Conservation (phyloP, 30 jellyfish, hydroid and myxozoan species). For the Sanderia malayensis region DNA sequence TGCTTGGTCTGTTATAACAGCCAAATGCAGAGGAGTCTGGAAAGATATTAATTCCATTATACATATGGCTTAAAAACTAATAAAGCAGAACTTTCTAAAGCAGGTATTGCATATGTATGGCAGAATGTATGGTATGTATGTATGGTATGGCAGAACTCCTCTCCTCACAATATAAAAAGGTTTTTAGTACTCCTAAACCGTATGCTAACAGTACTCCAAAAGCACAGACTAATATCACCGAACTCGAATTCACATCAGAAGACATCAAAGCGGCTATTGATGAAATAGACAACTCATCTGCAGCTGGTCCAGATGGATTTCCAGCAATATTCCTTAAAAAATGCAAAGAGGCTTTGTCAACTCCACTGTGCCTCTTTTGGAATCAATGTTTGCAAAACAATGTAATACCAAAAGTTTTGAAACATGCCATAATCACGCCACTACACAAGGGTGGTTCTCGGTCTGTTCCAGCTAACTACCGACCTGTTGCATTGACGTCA, state of each 20-base stretch:
- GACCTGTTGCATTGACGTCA: slow-evolving; percentile 34
- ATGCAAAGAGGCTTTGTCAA: slow-evolving; percentile 5
- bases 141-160: neutral
- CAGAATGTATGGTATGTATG: neutral
- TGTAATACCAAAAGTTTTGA: neutral
- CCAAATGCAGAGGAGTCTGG: slow-evolving; percentile 67
- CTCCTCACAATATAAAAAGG: neutral
- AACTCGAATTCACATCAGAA: no score
- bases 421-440: slow-evolving; percentile 4
- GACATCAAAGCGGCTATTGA: slow-evolving; percentile 4
- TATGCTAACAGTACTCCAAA: no score
- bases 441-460: neutral
- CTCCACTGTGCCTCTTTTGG: slow-evolving; percentile 15
- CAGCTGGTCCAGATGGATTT: slow-evolving; percentile 15
- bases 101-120: neutral
- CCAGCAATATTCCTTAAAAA: slow-evolving; percentile 19
- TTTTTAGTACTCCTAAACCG: neutral
- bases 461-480: slow-evolving; percentile 15
- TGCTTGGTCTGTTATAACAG: slow-evolving; percentile 17
- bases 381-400: neutral
- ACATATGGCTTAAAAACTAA: neutral
- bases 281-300: neutral
- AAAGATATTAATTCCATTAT: neutral
- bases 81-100: neutral
- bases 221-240: no score